Conservation (phyloP, 2,888 invertebrate species). For the Hesperia comma region DNA sequence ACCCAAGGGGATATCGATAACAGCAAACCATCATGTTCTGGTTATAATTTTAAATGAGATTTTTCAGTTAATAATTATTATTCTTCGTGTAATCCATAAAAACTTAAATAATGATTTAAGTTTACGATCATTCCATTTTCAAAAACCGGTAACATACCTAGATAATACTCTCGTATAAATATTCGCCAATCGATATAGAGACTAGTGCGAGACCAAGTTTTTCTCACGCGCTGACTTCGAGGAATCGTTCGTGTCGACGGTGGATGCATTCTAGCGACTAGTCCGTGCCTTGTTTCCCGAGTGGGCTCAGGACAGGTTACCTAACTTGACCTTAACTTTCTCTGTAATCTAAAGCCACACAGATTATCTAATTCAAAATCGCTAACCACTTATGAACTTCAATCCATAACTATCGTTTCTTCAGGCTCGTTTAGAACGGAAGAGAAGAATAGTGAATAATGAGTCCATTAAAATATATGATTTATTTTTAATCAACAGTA, state of each 20-base stretch:
- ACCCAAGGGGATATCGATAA: too few species aligned
- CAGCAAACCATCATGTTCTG: too few species aligned
- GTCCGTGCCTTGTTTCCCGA: constrained; percentile 4
- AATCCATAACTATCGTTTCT: too few species aligned
- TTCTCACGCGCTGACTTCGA: constrained; percentile 7
- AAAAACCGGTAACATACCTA: background rate
- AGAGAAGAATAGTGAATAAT: too few species aligned
- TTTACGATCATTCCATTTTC: too few species aligned
- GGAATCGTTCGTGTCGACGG: background rate
- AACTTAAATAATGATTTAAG: too few species aligned
- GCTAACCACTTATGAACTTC: background rate
- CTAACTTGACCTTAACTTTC: background rate
- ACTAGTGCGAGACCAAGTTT: background rate
- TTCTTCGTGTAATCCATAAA: too few species aligned
- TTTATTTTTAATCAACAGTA: too few species aligned
- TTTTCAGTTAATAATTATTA: too few species aligned
- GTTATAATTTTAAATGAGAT: too few species aligned
- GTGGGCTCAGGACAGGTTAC: background rate
- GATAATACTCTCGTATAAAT: background rate
- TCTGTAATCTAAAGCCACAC: background rate
- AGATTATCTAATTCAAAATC: background rate
- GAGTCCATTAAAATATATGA: too few species aligned
- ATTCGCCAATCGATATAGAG: background rate
- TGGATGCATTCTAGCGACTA: constrained; percentile 9
- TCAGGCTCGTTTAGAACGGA: too few species aligned